Evolutionary conservation across 2,797 vertebrate species (phyloP), one percentile per base, ranked within the genome.

Genomic region (Aviceda cuculoides): DNA sequence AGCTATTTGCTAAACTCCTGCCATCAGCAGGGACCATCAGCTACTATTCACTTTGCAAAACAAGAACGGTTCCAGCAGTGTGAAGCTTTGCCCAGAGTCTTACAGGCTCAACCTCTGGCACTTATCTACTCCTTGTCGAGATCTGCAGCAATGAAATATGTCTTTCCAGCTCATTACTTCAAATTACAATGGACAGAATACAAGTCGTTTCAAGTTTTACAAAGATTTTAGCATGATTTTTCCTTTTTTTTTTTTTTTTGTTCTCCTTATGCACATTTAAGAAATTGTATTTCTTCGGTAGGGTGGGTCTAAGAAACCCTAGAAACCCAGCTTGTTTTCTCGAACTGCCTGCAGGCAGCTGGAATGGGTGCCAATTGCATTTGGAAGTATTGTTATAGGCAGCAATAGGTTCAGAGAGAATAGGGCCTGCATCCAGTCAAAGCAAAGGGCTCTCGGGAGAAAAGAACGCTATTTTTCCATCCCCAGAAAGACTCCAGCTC

Each of bases 31-130:
- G 44, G 33, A 92, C 72, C 50, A 68, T 81, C 82, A 94, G 68
- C 83, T 91, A 82, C 84, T 55, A 79, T 74, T 93, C 63, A 81
- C 88, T 93, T 65, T 82, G 55, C 78, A 89, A 97, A 98, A 93
- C 81, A 93, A 86, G 46, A 59, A 72, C 31, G 55, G 55, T 93
- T 94, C 84, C 73, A 85, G 72, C 82, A 86, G 50, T 8, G 26
- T 9, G 77, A 62, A 91, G 42, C 70, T 96, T 73, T 82, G 67
- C 87, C 90, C 74, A 56, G 67, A 89, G 55, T 82, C 61, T 79
- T 42, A 40, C 13, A 67, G 49, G 21, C 65, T 93, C 44, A 87
- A 20, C 15, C 73, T 58, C 75, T 96, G 87, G 89, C 91, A 71
- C 22, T 77, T 80, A 63, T 14, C 42, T 28, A 56, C 68, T 92